phyloP scores from a whole-genome alignment of 2,888 invertebrate species.

The Mantis religiosa region DNA sequence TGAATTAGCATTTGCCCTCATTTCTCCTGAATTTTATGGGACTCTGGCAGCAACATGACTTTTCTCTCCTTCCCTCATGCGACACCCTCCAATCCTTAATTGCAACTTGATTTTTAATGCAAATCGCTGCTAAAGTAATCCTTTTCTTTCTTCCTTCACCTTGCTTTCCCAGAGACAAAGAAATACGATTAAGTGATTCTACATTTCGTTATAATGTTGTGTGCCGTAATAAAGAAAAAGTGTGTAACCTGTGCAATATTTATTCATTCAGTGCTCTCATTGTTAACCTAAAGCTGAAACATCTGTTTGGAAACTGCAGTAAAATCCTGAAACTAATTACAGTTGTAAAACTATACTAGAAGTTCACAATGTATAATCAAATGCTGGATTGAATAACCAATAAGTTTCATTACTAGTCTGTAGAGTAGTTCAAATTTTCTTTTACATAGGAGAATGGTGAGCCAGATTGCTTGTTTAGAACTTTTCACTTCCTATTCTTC shows the following conservation, averaged over 20 bases:
- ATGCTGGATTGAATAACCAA: too few species aligned
- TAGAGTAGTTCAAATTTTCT: too few species aligned
- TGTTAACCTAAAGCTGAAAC: too few species aligned
- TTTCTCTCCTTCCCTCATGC: background rate
- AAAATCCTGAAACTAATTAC: too few species aligned
- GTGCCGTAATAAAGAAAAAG: background rate
- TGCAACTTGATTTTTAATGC: background rate
- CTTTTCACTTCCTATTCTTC: too few species aligned
- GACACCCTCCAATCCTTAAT: background rate
- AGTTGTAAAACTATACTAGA: too few species aligned
- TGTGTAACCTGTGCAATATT: background rate
- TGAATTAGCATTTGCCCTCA: background rate
- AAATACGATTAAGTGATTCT: background rate
- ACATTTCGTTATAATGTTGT: background rate
- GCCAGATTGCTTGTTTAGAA: too few species aligned
- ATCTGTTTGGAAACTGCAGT: too few species aligned
- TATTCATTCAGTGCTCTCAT: background rate
- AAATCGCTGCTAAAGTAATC: background rate
- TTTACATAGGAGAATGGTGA: too few species aligned
- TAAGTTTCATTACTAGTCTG: too few species aligned
- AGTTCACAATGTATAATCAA: too few species aligned
- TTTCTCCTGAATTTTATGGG: background rate
- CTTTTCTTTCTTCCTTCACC: background rate
- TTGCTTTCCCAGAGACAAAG: background rate
- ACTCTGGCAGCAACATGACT: background rate